Base-by-base conservation (phyloP, 2,113 vertebrate species). In the Danionella cerebrum region DNA sequence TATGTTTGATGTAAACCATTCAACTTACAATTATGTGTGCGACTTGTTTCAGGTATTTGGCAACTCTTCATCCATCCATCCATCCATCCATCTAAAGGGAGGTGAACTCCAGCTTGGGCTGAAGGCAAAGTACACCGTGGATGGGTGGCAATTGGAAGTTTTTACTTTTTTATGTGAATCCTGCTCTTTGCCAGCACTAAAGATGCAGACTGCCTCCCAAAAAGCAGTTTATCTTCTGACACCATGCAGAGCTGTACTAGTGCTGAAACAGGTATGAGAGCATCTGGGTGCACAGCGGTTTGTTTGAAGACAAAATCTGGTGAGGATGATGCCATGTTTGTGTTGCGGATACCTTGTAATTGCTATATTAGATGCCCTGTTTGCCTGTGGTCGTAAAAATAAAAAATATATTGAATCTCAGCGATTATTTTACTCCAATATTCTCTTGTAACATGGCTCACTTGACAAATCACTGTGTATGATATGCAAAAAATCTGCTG, bases 401-500 rank as follows among this genome's bases (percentile, higher is more conserved):
- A 36, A 47, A 14, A 48, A 5, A 13, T 52, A 3, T 45, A 45
- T 52, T 6, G 36, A 45, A 47, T 33, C 44, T 39, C 50, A 59
- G 13, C 22, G 24, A 51, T 14, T 42, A 8, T 38, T 19, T 8
- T 63, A 21, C 24, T 31, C 65, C 38, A 39, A 19, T 12, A 24
- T 35, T 45, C 42, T 51, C 44, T 58, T 73, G 51, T 50, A 59
- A 64, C 36, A 69, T 22, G 38, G 55, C 39, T 50, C 41, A 68
- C 29, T 33, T 38, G 51, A 36, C 47, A 68, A 76, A 72, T 76
- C 69, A 65, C 50, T 67, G 67, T 58, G 48, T 62, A 70, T 70
- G 66, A 53, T 48, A 73, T 58, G 57, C 63, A 67, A 58, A 38
- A 70, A 55, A 55, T 36, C 62, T 70, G 55, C 38, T 52, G 63